Conservation (phyloP, 2,113 vertebrate genomes). For the Ceratotherium simum region DNA sequence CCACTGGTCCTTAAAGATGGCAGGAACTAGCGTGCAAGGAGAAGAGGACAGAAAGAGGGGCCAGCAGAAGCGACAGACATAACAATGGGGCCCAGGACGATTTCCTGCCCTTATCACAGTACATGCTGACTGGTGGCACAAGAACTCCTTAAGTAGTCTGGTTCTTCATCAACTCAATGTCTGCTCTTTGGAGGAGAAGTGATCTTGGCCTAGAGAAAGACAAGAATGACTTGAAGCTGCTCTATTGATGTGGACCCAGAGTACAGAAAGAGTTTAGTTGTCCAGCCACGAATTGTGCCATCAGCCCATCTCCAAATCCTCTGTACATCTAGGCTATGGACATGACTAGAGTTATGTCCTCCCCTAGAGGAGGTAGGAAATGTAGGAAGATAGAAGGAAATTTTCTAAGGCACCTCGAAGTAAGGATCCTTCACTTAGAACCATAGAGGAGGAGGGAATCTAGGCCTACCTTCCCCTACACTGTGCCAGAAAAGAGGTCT, state of each 20-base stretch:
- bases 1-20: background rate
- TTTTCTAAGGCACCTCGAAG: background rate
- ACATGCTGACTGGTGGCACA: fast-evolving
- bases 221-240: background rate
- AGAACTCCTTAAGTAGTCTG: too few species aligned
- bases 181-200: background rate
- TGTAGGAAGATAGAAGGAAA: background rate
- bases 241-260: background rate
- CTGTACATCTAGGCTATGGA: too few species aligned
- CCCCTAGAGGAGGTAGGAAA: background rate
- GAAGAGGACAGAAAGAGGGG: background rate
- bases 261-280: background rate
- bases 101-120: too few species aligned
- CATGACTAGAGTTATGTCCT: background rate
- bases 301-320: background rate
- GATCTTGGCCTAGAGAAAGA: background rate
- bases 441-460: background rate
- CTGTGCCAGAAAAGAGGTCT: background rate
- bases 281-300: background rate
- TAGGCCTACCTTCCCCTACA: background rate
- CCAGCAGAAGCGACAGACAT: background rate
- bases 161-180: background rate
- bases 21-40: background rate
- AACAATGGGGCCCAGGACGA: fast-evolving
- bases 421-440: background rate